Evolutionary conservation across 2,888 invertebrate genomes (phyloP).

Genomic region (Watsonalla cultraria): DNA sequence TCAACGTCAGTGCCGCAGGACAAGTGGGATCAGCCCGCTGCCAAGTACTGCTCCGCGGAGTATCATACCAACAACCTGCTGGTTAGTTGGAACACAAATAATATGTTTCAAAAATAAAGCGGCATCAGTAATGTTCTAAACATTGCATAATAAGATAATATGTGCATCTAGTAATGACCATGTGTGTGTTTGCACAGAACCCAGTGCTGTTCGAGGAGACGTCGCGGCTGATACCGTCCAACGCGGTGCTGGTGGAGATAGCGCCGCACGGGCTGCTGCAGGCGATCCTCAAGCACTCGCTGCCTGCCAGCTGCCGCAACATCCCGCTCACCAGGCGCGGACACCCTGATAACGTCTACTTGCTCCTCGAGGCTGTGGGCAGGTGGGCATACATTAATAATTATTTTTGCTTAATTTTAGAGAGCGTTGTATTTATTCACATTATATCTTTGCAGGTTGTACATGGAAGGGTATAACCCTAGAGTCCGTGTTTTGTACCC

Average conservation of each 20-base stretch:
- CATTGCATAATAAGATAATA: no score
- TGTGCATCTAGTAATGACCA: not conserved
- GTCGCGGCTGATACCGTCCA: constrained; percentile 82
- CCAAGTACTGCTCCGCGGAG: constrained; percentile 84
- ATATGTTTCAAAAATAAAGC: not conserved
- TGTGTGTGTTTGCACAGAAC: constrained; percentile 29
- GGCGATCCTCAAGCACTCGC: constrained; percentile 86
- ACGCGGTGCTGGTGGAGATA: constrained; percentile 88
- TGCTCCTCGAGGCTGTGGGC: constrained; percentile 74
- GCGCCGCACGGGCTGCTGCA: constrained; percentile 92
- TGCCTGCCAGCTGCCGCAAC: constrained; percentile 79
- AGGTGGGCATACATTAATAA: constrained; percentile 7
- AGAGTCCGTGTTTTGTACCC: constrained; percentile 86
- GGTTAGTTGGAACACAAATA: constrained; percentile 41
- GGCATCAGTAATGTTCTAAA: no score
- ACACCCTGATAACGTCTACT: constrained; percentile 75
- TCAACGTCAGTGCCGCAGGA: constrained; percentile 86
- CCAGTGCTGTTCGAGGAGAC: constrained; percentile 87
- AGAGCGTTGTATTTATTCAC: no score
- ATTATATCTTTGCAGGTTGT: constrained; percentile 75
- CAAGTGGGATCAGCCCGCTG: constrained; percentile 34
- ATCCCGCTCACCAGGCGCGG: constrained; percentile 84
- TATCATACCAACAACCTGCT: constrained; percentile 91
- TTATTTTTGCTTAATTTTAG: no score
- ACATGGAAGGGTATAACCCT: constrained; percentile 84